Base-by-base conservation (phyloP, 2,888 invertebrate genomes). In the Andrena haemorrhoa region DNA sequence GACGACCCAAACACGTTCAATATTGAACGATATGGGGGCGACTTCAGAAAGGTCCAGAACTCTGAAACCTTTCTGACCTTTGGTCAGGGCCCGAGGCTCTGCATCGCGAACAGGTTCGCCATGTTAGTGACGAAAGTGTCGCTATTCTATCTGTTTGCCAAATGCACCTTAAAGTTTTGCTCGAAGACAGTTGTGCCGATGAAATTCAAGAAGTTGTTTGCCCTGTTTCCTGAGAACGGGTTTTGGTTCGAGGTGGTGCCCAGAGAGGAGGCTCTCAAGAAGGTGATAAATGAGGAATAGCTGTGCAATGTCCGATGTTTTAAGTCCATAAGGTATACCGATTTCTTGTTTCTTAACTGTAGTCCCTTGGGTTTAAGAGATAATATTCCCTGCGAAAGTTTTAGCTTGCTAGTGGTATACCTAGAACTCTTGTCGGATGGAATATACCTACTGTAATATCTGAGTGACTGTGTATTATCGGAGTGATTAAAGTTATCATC, bases 1-100 rank as follows among this genome's bases (percentile, higher is more conserved):
- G 90, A 94, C 0, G 86, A 95, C 20, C 95, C 95, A 0, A 92
- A 94, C 91, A 94, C 88, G 10, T 95, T 95, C 80, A 92, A 95
- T 85, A 95, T 95, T 0, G 94, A 94, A 75, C 88, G 94, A 66
- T 95, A 94, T 87, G 85, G 89, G 23, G 91, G 91, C 2, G 92
- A 93, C 53, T 93, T 93, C 69, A 94, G 93, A 83, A 91, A 92
- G 0, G 94, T 70, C 53, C 5, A 89, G 1, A 86, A 86, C 26
- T 86, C 88, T 0, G 88, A 85, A 5, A 86, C 89, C 0, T 94
- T 89, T 61, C 20, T 93, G 12, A 90, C 93, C 0, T 94, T 94
- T 74, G 94, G 93, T 3, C 12, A 83, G 1, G 94, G 93, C 0
- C 93, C 93, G 0, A 86, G 93, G 60, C 92, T 88, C 71, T 94